Evolutionary conservation across 2,797 vertebrate genomes (phyloP).

Genomic region (Rhynchonycteris naso): DNA sequence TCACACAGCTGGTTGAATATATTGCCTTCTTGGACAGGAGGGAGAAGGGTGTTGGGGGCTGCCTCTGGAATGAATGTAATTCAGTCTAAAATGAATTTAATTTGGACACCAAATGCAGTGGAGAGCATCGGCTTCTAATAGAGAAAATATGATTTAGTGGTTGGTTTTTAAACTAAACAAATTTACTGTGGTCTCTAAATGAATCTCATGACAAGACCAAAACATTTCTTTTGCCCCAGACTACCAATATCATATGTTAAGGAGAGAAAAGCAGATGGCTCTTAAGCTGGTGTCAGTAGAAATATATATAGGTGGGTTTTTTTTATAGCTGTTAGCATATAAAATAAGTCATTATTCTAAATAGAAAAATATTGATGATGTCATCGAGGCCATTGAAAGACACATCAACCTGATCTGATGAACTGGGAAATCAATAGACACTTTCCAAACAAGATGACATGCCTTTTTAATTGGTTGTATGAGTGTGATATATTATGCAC

Average conservation of each 20-base stretch:
- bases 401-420: conserved; percentile 87
- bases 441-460: conserved; percentile 87
- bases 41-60: conserved; percentile 63
- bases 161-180: conserved; percentile 85
- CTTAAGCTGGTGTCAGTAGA: conserved; percentile 83
- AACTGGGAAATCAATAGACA: conserved; percentile 88
- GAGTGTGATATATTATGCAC: conserved; percentile 82
- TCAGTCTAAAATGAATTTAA: conserved; percentile 85
- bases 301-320: conserved; percentile 85
- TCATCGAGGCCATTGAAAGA: conserved; percentile 86
- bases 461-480: conserved; percentile 87
- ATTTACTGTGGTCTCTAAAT: conserved; percentile 87
- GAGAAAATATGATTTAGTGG: conserved; percentile 86
- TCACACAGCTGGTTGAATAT: conserved; percentile 75
- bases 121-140: conserved; percentile 83
- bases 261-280: conserved; percentile 82
- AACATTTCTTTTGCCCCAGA: conserved; percentile 82
- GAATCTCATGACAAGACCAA: conserved; percentile 84
- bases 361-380: conserved; percentile 90
- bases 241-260: conserved; percentile 86
- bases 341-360: conserved; percentile 90
- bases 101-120: conserved; percentile 84
- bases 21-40: conserved; percentile 69
- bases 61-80: conserved; percentile 83
- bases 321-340: conserved; percentile 87